Conservation (phyloP, 2,797 vertebrate genomes). For the Alcedo atthis region DNA sequence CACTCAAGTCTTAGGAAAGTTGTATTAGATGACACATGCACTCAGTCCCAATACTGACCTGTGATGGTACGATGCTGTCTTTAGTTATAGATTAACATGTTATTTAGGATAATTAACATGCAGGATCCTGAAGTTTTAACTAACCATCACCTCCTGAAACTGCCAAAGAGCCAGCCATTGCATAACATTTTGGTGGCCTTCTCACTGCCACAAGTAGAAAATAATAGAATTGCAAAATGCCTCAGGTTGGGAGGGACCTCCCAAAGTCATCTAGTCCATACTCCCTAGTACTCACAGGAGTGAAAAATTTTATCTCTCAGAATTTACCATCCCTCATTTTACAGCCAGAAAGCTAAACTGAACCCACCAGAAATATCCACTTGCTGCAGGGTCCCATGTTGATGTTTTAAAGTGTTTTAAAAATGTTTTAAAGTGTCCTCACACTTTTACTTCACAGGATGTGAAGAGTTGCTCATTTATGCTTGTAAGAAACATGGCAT, state of each 20-base stretch:
- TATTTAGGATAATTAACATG: background rate
- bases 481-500: background rate
- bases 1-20: background rate
- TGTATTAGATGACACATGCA: background rate
- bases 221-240: too few species aligned
- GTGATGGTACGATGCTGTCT: background rate
- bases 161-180: background rate
- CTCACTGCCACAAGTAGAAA: background rate
- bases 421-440: background rate
- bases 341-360: background rate
- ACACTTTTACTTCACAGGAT: background rate
- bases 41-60: background rate
- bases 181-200: background rate
- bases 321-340: background rate
- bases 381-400: background rate
- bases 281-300: background rate
- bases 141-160: background rate
- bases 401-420: background rate
- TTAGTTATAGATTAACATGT: rapidly evolving
- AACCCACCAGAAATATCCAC: background rate
- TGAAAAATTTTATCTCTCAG: background rate
- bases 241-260: too few species aligned
- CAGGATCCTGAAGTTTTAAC: background rate
- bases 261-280: too few species aligned
- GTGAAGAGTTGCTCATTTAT: background rate